Evolutionary conservation across 1,140 invertebrate genomes (phyloP), one percentile per base, ranked within the genome.

Genomic region (Drosophila pectinifera): DNA sequence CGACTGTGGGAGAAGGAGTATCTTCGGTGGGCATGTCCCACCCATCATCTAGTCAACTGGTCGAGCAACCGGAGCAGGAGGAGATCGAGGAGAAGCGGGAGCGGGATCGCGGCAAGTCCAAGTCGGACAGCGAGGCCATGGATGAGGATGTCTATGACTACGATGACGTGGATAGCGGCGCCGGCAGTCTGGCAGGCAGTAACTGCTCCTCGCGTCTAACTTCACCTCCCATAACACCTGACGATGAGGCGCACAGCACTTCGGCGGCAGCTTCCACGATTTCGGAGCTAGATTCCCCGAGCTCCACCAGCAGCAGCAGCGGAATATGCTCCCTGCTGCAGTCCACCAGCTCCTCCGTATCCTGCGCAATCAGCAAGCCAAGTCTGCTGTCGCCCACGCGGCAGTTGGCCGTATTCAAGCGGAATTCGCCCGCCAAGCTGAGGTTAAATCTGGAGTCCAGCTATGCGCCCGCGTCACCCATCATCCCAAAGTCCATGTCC

Each of bases 191-290:
- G 64, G 83, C 79, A 11, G 83, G 83, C 54, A 91, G 90, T 63
- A 91, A 86, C 53, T 90, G 86, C 81, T 90, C 90, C 3, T 90
- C 90, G 34, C 86, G 90, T 0, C 56, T 91, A 14, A 91, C 90
- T 42, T 91, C 90, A 41, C 90, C 90, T 1, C 90, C 90, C 11
- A 74, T 90, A 34, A 86, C 90, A 18, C 90, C 90, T 4, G 86
- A 91, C 14, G 80, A 83, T 54, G 83, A 90, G 58, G 82, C 83
- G 39, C 85, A 77, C 16, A 73, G 83, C 69, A 89, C 85, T 24
- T 89, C 84, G 16, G 59, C 81, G 10, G 58, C 78, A 0, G 80
- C 80, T 0, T 73, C 74, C 8, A 39, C 76, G 0, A 72, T 65
- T n/a, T 48, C 75, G 26, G 83, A 88, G 10, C 45, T 88, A 11